Conservation (phyloP, 2,797 vertebrate species). For the Melanotaenia maccullochi region DNA sequence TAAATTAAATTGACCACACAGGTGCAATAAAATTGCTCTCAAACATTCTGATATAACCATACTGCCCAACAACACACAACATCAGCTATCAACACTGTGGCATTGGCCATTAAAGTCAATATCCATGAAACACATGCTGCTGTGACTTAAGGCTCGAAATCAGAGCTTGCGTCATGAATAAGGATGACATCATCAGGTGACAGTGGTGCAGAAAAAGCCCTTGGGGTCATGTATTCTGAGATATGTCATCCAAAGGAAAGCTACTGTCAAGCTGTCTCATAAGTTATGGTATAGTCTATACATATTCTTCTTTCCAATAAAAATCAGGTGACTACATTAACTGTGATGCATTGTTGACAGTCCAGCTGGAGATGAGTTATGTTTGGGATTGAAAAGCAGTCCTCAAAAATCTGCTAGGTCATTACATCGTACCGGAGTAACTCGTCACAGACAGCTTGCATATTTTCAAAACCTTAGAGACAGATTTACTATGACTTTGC, state of each 20-base stretch:
- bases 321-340: not conserved
- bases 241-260: constrained; percentile 15
- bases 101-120: not conserved
- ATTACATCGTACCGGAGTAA: not conserved
- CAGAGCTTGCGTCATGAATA: constrained; percentile 8
- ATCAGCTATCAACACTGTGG: not conserved
- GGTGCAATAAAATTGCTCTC: not conserved
- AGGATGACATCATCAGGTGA: constrained; percentile 26
- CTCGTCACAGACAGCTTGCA: not conserved
- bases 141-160: constrained; percentile 9
- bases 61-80: not conserved
- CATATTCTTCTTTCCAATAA: not conserved
- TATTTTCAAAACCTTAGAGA: not conserved
- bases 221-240: not conserved
- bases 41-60: not conserved
- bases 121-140: not conserved
- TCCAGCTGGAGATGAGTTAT: not conserved
- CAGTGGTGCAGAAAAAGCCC: not conserved
- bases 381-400: not conserved
- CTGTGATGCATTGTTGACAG: not conserved
- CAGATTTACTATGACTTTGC: not conserved
- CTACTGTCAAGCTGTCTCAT: not conserved
- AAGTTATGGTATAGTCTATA: not conserved
- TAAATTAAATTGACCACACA: not conserved
- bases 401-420: not conserved